phyloP scores from a whole-genome alignment of 2,113 vertebrate species.

The Bagarius yarrelli region DNA sequence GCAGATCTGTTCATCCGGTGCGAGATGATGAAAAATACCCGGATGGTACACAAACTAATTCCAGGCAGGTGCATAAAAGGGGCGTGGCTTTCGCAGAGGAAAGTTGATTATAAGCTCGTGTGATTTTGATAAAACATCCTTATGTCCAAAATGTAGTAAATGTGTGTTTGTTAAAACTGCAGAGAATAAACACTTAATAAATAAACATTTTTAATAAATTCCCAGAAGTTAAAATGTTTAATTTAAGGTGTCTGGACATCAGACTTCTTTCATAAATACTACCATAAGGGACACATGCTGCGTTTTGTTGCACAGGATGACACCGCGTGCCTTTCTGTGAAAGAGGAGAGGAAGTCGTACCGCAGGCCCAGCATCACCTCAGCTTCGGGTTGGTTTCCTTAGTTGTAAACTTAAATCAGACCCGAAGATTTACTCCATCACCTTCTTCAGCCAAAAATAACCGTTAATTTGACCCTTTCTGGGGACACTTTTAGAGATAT shows the following conservation, averaged over 20 bases:
- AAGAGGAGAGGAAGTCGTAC: constrained; percentile 33
- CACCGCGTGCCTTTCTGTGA: background rate
- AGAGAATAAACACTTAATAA: too few relatives aligned
- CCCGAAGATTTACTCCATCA: background rate
- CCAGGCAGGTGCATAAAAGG: background rate
- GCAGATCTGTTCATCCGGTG: too few relatives aligned
- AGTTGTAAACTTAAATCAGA: background rate
- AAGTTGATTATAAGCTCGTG: background rate
- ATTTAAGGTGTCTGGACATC: too few relatives aligned
- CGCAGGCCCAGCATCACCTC: constrained; percentile 25
- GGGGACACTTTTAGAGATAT: background rate
- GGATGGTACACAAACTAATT: background rate
- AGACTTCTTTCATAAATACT: too few relatives aligned
- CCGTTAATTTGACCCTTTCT: background rate
- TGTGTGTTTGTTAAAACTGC: too few relatives aligned
- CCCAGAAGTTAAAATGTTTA: too few relatives aligned
- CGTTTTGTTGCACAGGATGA: background rate
- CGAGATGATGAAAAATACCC: background rate
- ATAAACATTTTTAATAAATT: too few relatives aligned
- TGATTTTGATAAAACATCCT: too few relatives aligned
- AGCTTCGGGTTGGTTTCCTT: constrained; percentile 17
- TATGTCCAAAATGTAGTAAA: too few relatives aligned
- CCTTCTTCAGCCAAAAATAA: too few relatives aligned
- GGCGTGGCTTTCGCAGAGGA: background rate
- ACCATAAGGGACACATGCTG: too few relatives aligned